Percentiles rank a stretch among this genome's conserved stretches.
Conservation (phyloP, 2,113 vertebrate species). For the Asarcornis scutulata region DNA sequence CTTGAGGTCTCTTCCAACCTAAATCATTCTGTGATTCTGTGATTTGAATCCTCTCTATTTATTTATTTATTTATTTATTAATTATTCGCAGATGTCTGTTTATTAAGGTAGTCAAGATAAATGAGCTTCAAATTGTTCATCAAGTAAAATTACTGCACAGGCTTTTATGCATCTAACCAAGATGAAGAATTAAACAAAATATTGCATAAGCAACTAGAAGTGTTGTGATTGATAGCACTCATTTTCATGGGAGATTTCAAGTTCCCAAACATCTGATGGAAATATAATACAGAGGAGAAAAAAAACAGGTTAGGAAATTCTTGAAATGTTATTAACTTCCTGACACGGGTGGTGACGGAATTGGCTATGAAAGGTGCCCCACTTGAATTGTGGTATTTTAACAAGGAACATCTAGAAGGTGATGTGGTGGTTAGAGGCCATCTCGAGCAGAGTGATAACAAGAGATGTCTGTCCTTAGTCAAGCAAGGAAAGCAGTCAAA, state of each 20-base stretch:
- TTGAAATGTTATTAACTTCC: background rate
- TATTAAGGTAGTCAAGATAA: background rate
- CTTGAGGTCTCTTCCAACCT: too few relatives aligned
- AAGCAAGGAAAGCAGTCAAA: background rate
- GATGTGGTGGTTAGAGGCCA: background rate
- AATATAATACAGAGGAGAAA: background rate
- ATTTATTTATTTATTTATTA: too few relatives aligned
- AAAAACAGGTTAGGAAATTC: background rate
- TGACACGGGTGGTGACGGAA: background rate
- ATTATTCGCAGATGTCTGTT: background rate
- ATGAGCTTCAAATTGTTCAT: background rate
- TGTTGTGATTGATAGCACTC: background rate
- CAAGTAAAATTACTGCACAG: background rate
- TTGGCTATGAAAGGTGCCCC: background rate
- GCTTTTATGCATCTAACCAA: background rate
- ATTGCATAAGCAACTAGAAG: background rate
- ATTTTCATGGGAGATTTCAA: background rate
- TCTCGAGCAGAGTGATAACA: background rate
- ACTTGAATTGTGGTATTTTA: background rate
- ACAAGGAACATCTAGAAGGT: background rate
- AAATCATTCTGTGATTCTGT: too few relatives aligned
- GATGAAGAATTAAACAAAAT: background rate
- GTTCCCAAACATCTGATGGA: background rate
- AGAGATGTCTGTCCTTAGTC: background rate
- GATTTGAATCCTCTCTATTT: background rate